A percentile compares a stretch with the other conserved stretches of the same genome.
phyloP scores from a whole-genome alignment of 2,113 vertebrate genomes.

The Plecotus auritus region DNA sequence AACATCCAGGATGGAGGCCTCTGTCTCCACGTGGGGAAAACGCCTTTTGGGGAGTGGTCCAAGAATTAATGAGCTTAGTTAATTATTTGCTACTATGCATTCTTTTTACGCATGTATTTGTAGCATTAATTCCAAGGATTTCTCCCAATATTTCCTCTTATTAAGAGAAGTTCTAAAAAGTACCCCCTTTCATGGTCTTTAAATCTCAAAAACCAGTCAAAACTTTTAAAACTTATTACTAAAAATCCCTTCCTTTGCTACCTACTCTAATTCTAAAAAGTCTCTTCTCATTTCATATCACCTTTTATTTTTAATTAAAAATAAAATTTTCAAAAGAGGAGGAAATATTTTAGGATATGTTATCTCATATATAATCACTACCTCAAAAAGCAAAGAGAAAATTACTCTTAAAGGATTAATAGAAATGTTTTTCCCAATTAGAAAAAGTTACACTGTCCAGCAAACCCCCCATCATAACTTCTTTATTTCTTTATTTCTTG shows the following conservation, averaged over 20 bases:
- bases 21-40: rapidly evolving
- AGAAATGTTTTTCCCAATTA: constrained; percentile 28
- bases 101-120: not conserved
- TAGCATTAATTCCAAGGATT: not conserved
- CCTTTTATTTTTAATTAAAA: constrained; percentile 30
- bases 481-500: constrained; percentile 80
- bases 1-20: rapidly evolving
- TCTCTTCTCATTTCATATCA: not conserved
- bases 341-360: constrained; percentile 45
- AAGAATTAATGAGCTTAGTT: not conserved
- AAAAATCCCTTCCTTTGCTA: not conserved
- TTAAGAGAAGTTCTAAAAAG: not conserved
- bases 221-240: not conserved
- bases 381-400: constrained; percentile 6
- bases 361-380: constrained; percentile 21
- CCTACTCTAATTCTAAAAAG: not conserved
- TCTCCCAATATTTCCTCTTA: not conserved
- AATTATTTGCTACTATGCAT: not conserved
- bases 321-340: constrained; percentile 34
- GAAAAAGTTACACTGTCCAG: constrained; percentile 58
- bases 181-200: not conserved
- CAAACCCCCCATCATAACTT: constrained; percentile 65
- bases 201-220: not conserved
- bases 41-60: not conserved
- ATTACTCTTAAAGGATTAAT: not conserved